These are phyloP conservation scores for Lasioglossum morio DNA, from an alignment of 2,888 invertebrate genomes.

Conservation along the genomic window DNA sequence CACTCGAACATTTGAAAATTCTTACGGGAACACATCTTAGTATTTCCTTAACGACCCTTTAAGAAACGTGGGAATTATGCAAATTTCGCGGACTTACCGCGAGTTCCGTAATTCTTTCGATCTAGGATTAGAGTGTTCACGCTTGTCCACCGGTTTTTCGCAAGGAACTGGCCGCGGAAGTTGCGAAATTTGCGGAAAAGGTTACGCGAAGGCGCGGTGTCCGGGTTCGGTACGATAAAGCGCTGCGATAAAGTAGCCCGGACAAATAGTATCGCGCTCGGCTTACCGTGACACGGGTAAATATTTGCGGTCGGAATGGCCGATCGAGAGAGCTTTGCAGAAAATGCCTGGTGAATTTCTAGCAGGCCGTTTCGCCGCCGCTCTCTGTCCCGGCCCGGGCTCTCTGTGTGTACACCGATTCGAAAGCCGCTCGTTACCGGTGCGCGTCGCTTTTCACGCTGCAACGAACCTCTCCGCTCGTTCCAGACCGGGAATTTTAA, in stretches of 20 bases:
- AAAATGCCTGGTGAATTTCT: conserved; percentile 56
- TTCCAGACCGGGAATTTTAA: neutral
- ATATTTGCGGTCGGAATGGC: conserved; percentile 56
- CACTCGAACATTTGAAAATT: neutral
- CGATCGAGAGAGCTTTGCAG: conserved; percentile 38
- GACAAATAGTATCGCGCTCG: conserved; percentile 53
- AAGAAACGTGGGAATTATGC: no score
- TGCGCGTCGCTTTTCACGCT: conserved; percentile 8
- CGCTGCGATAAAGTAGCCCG: conserved; percentile 57
- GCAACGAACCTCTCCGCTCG: neutral
- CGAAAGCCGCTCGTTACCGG: conserved; percentile 3
- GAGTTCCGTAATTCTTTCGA: neutral
- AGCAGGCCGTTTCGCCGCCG: conserved; percentile 34
- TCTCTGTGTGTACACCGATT: neutral
- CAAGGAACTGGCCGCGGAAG: conserved; percentile 3
- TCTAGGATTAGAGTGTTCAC: neutral
- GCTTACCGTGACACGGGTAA: conserved; percentile 58
- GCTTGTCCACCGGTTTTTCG: neutral
- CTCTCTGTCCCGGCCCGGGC: neutral
- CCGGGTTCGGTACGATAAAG: conserved; percentile 60
- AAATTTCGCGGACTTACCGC: neutral
- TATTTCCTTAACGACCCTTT: no score
- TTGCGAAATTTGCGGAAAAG: neutral
- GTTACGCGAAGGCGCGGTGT: conserved; percentile 9
- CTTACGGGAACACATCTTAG: neutral